Evolutionary conservation across 1,140 invertebrate genomes (phyloP).

Genomic region (Bombyx mori): ASM3026992v2 NC_085130.1:11865001-11865500

Average conservation of each 20-base stretch:
- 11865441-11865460: conserved; percentile 49
- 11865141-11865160: conserved; percentile 45
- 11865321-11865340: conserved; percentile 57
- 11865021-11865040: no score
- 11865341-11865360: conserved; percentile 55
- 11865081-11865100: conserved; percentile 6
- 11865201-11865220: conserved; percentile 55
- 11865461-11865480: conserved; percentile 52
- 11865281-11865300: conserved; percentile 36
- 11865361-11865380: conserved; percentile 44
- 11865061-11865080: conserved; percentile 34
- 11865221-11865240: conserved; percentile 60
- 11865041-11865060: conserved; percentile 60
- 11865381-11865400: conserved; percentile 34
- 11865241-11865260: conserved; percentile 58
- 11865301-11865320: conserved; percentile 39
- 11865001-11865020: conserved; percentile 25
- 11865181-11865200: conserved; percentile 52
- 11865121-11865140: conserved; percentile 23
- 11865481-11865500: conserved; percentile 42
- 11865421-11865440: conserved; percentile 36
- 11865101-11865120: neutral
- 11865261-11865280: conserved; percentile 42
- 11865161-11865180: conserved; percentile 47
- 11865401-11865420: conserved; percentile 53